Conservation (phyloP, 2,113 vertebrate species). For the Sinocyclocheilus anshuiensis region DNA sequence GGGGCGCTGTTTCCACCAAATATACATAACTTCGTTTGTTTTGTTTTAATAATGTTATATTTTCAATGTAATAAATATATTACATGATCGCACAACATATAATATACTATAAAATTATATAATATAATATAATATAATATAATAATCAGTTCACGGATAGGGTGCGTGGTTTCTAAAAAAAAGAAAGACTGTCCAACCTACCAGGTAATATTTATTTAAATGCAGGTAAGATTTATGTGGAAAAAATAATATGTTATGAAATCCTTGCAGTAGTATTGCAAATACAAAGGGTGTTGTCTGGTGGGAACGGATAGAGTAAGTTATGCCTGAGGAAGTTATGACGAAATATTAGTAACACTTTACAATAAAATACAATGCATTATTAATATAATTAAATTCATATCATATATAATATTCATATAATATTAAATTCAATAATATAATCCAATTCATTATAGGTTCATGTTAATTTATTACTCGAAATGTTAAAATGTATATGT, state of each 20-base stretch:
- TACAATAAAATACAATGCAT: not conserved
- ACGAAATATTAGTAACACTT: not conserved
- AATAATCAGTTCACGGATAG: not conserved
- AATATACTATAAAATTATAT: not conserved
- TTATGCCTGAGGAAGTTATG: not conserved
- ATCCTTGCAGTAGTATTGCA: slow-evolving; percentile 9
- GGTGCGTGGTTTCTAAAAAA: not conserved
- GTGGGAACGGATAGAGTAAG: no score
- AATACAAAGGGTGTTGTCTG: not conserved
- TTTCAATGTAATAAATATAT: not conserved
- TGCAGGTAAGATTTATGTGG: not conserved
- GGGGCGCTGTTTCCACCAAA: slow-evolving; percentile 15
- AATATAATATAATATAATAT: slow-evolving; percentile 2
- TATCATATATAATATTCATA: no score
- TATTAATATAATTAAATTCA: not conserved
- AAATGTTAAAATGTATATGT: not conserved
- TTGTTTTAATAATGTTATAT: not conserved
- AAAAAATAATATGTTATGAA: not conserved
- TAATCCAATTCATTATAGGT: not conserved
- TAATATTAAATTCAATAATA: no score
- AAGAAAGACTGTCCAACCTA: no score
- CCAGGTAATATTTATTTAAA: not conserved
- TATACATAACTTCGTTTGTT: not conserved
- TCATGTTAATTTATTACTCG: not conserved
- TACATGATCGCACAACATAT: not conserved